Evolutionary conservation across 2,797 vertebrate species (phyloP), one percentile per base, ranked within the genome.

Genomic region (Bucorvus abyssinicus): DNA sequence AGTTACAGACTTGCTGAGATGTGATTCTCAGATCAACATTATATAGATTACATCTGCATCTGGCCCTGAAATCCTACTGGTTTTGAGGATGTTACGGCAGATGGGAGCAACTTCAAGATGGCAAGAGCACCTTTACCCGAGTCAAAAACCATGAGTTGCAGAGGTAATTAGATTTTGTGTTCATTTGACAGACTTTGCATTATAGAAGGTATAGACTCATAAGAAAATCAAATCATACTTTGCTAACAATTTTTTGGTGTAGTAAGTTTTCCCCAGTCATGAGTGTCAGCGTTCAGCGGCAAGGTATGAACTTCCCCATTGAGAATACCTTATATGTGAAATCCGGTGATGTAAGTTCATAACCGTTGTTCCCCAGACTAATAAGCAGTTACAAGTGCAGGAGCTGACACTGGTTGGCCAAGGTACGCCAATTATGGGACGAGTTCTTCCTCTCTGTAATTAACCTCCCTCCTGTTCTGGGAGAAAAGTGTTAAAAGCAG

Each of bases 231-330:
- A 78, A 38, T 56, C 3, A 21, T 40, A 36, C 2, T 68, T 75
- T 76, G 12, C 14, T 64, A 60, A 27, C 5, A 13, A 29, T 59
- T 76, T 76, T 9, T 36, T 60, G 12, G 12, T 85, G 29, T 45
- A 59, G 2, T 64, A n/a, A 77, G 21, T 30, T 93, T 93, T 81
- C 22, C 11, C 22, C 69, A 10, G 21, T 32, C 49, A 14, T 16
- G 19, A 44, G 3, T 32, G 4, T 49, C 1, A 1, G 21, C 8
- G 27, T 47, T 64, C 45, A 52, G 20, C 14, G 38, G 13, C 16
- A 55, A 75, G 17, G 5, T 64, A 7, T 5, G 18, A 87, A 59
- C 12, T 32, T 47, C 5, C 4, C 5, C 0, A 0, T 21, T 71
- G 20, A 44, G 90, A 79, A 90, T 23, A 34, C 8, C 17, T 55